Evolutionary conservation across 2,797 vertebrate species (phyloP), one percentile per base, ranked within the genome.

Genomic region (Thaleichthys pacificus): DNA sequence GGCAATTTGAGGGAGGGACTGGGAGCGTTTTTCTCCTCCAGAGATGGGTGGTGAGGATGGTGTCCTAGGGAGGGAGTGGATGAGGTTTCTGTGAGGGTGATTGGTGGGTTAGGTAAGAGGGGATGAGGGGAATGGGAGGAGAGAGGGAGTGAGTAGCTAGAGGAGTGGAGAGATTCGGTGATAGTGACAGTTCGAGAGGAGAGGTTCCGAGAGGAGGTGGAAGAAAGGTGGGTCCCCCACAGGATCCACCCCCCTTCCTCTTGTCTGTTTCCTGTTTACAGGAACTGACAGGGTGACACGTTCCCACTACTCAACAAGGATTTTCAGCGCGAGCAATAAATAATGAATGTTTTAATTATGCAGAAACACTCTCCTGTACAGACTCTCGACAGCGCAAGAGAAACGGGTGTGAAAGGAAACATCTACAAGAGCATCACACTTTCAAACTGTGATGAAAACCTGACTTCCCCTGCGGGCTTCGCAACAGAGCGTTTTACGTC

Each of bases 401-500:
- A 38, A 38, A 3, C 15, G 2, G 49, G 9, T 11, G 9, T 49
- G 49, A 54, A 2, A 5, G 49, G 17, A 19, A 19, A 3, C 3
- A 19, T 19, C 14, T 54, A 3, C 3, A 12, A 54, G 14, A 7
- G 49, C 14, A 19, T 1, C 14, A 54, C 14, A 2, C 15, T 54
- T 54, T 54, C 35, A 38, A 38, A 38, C 8, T 32, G 30, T 6
- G 35, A 38, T 5, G 35, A 9, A 38, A 38, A 38, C 35, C 0
- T 9, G 35, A 1, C 1, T 1, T 38, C 3, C 35, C 35, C 35
- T 38, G 1, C 1, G 5, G 35, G 35, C 71, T 74, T 65, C 72
- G 77, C 71, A 24, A 75, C 70, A 74, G 71, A 85, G 65, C 22
- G 26, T 78, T 38, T 8, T 38, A 38, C 1, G 35, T 38, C 35